Conservation (phyloP, 2,797 vertebrate species). For the Gymnocypris eckloni region DNA sequence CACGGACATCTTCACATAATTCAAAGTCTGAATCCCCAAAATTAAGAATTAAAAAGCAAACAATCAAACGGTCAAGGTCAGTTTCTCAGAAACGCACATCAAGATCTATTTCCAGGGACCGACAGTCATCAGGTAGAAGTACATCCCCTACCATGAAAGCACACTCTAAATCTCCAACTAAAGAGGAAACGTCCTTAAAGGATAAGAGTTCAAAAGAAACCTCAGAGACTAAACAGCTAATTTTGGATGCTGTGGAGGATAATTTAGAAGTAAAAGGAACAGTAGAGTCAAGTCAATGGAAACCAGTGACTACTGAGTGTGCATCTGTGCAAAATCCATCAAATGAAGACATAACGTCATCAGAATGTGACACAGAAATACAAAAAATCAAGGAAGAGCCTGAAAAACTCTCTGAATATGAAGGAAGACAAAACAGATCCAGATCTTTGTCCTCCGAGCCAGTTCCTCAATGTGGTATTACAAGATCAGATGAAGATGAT, state of each 20-base stretch:
- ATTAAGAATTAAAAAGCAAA: conserved; percentile 61
- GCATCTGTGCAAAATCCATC: conserved; percentile 38
- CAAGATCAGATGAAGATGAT: conserved; percentile 59
- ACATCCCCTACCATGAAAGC: conserved; percentile 70
- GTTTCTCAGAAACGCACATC: conserved; percentile 69
- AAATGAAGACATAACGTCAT: conserved; percentile 42
- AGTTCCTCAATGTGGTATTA: conserved; percentile 46
- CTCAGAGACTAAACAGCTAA: conserved; percentile 11
- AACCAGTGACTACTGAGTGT: conserved; percentile 65
- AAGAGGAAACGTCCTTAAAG: conserved; percentile 60
- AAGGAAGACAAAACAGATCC: conserved; percentile 57
- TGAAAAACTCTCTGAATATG: conserved; percentile 19
- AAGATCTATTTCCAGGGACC: conserved; percentile 74
- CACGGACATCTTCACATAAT: conserved; percentile 74
- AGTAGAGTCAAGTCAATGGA: conserved; percentile 68
- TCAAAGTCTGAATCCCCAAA: conserved; percentile 73
- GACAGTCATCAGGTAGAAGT: conserved; percentile 66
- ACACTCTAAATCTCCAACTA: conserved; percentile 68
- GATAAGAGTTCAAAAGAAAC: conserved; percentile 28
- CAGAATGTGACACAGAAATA: conserved; percentile 37
- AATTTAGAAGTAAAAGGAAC: conserved; percentile 56
- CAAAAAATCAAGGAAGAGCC: conserved; percentile 17
- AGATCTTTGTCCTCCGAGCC: conserved; percentile 72
- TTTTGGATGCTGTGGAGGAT: background rate
- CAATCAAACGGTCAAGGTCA: conserved; percentile 61